Evolutionary conservation across 2,888 invertebrate genomes (phyloP), one percentile per base, ranked within the genome.

Genomic region (Tachina fera): DNA sequence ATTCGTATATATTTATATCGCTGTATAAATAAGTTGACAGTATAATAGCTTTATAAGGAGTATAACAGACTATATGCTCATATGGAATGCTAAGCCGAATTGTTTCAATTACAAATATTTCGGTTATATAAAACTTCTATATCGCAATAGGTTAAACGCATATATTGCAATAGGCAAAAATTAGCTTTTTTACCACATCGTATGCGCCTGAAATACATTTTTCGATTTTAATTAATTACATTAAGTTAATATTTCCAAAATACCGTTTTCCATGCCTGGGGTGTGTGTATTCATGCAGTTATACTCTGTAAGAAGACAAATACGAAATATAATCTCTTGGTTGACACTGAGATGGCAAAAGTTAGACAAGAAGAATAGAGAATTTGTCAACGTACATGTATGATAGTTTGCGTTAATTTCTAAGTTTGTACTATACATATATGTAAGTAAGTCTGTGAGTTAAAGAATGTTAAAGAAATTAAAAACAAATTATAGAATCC

Each of bases 291-390:
- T 81, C 81, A 75, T 81, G 81, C 81, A 81, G 81, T 70, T 75
- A 68, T 77, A 58, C 77, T 78, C 79, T 43, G 47, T 79, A 86
- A 86, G 86, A 83, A 86, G 86, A 83, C 83, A 83, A 78, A 77
- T 65, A 53, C 83, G 86, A 86, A 86, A 86, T 76, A 72, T 83
- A 86, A 86, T 86, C 83, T 86, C 76, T 83, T 68, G 79, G 86
- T 86, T 86, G 83, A 86, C 86, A 86, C 79, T 83, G 86, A 83
- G 86, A 86, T 86, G 86, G 83, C 83, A 86, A 86, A 86, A 79
- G 83, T 83, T 83, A 86, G 86, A 86, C 86, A 86, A 83, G 86
- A 79, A 75, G 79, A 80, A 75, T 83, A 78, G 72, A 71, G 72
- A 71, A 75, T 82, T 74, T 72, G 78, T 72, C 81, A 81, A 41